phyloP scores from a whole-genome alignment of 2,888 invertebrate genomes.

The Nemapogon koenigi region DNA sequence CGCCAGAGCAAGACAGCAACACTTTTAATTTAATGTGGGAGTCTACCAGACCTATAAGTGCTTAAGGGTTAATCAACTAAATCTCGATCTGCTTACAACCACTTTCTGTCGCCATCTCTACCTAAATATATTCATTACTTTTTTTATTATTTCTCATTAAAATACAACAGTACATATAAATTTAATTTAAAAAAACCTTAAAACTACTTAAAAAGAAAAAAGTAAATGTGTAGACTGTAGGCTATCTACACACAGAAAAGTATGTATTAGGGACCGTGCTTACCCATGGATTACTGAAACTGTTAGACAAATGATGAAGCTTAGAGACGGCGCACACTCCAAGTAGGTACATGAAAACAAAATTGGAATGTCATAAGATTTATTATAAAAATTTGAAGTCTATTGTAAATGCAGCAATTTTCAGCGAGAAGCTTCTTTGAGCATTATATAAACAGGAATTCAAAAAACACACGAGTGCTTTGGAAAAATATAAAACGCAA shows the following conservation, averaged over 20 bases:
- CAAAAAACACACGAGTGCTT: background rate
- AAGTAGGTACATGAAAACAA: background rate
- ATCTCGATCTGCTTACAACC: too few species aligned
- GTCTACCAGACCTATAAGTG: too few species aligned
- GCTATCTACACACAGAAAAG: background rate
- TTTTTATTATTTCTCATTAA: background rate
- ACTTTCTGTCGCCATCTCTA: too few species aligned
- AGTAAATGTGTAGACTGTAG: background rate
- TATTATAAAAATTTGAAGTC: slow-evolving; percentile 1
- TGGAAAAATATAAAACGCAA: background rate
- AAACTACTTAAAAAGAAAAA: too few species aligned
- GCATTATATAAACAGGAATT: background rate
- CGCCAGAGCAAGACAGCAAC: too few species aligned
- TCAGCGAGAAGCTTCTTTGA: slow-evolving; percentile 1
- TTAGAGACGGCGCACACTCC: background rate
- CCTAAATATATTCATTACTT: background rate
- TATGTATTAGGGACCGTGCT: background rate
- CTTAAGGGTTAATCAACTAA: too few species aligned
- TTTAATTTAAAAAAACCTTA: background rate
- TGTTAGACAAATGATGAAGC: background rate
- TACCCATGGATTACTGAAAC: background rate
- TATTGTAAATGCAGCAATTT: background rate
- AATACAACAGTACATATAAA: background rate
- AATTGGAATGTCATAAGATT: background rate
- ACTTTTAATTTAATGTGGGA: too few species aligned